phyloP scores from a whole-genome alignment of 2,888 invertebrate species.

The Bembecia ichneumoniformis region DNA sequence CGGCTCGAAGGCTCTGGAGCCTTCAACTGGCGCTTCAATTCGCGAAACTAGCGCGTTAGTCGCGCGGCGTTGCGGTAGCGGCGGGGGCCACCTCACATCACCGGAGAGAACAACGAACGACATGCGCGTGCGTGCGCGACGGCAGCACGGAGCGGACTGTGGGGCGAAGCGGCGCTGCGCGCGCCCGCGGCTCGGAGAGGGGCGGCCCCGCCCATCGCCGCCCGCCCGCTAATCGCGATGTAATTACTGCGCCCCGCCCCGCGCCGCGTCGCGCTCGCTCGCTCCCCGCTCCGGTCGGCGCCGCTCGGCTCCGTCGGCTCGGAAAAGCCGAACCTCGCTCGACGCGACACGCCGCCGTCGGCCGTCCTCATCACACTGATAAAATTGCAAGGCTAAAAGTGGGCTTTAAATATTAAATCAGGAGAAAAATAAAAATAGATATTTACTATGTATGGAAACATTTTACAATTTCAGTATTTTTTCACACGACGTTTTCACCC shows the following conservation, averaged over 20 bases:
- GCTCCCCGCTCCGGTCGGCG: constrained; percentile 23
- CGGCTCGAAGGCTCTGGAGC: constrained; percentile 73
- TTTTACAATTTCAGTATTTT: background rate
- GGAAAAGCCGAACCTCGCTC: constrained; percentile 8
- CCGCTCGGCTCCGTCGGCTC: constrained; percentile 14
- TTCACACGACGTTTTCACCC: too few species aligned
- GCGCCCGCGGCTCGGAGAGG: constrained; percentile 45
- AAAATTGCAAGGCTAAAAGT: background rate
- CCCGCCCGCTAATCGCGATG: constrained; percentile 17
- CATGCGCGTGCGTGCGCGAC: constrained; percentile 76
- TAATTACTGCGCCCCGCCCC: constrained; percentile 20
- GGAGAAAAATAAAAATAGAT: too few species aligned
- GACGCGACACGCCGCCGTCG: background rate
- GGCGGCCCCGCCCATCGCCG: constrained; percentile 19
- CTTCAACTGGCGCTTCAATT: constrained; percentile 64
- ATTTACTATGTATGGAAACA: too few species aligned
- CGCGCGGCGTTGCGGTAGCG: constrained; percentile 66
- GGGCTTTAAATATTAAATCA: background rate
- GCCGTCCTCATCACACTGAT: background rate
- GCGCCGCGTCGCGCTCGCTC: constrained; percentile 40
- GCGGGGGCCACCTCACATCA: constrained; percentile 71
- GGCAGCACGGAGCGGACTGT: constrained; percentile 68
- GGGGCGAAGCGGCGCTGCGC: constrained; percentile 47
- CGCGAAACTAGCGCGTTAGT: constrained; percentile 61
- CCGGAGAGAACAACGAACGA: constrained; percentile 58